Evolutionary conservation across 2,888 invertebrate genomes (phyloP), one percentile per base, ranked within the genome.

Genomic region (Xestia rhomboidea): DNA sequence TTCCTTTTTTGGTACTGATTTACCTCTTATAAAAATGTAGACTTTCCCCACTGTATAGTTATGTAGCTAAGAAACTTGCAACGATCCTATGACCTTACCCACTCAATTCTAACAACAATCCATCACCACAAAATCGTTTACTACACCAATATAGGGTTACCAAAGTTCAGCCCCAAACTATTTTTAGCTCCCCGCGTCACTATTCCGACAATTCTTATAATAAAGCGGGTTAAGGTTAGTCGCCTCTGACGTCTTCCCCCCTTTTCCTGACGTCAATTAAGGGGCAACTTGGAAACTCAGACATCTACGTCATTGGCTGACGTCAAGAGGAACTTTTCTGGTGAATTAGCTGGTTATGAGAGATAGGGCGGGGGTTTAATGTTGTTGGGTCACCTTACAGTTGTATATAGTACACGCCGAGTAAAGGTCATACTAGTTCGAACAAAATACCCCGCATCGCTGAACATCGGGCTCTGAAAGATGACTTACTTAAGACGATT

Each of bases 201-300:
- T 73, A 73, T 76, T 67, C 63, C 72, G 11, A 44, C 66, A 54
- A 69, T 66, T 62, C 38, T 38, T 13, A 5, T 60, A 63, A n/a
- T 78, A 73, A 75, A 75, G 38, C 54, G 70, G 86, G 83, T 79
- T 75, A 84, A 79, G 83, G 83, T 85, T 73, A 82, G 69, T 73
- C 57, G 57, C 67, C 64, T 86, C 72, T 86, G 83, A 84, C 86
- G 83, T 75, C 60, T 49, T 21, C 38, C 24, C 54, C 72, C 68
- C 64, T 73, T 73, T 62, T 51, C 41, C 62, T 72, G 73, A 75
- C 79, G 83, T 83, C 79, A 75, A 68, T 49, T 68, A 51, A 44
- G 63, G 49, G 54, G 21, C 41, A 24, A 49, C 38, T 81, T 62
- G 15, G 49, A 84, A 68, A 71, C 49, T 62, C 74, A 27, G 67